Evolutionary conservation across 2,797 vertebrate genomes (phyloP), one percentile per base, ranked within the genome.

Genomic region (Pempheris klunzingeri): DNA sequence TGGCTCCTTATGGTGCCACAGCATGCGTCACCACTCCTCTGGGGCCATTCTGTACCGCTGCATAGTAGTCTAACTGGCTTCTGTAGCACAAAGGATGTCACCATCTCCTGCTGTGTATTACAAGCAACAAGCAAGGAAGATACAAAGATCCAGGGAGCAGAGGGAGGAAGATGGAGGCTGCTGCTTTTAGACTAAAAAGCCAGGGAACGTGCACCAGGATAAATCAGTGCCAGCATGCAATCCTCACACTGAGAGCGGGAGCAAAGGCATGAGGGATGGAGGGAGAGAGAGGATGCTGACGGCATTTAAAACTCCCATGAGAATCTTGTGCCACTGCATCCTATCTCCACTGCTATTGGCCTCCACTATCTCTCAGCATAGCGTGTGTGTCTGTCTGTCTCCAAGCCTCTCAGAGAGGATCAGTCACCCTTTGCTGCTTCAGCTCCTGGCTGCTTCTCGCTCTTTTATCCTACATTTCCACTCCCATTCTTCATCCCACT

Each of bases 371-470:
- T 83, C 80, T 87, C 78, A 78, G 81, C 71, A 43, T 83, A 72
- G 87, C 72, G 60, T 89, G 87, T 81, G 81, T 90, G 85, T 84
- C 80, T 82, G 79, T 86, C 85, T 87, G 75, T 92, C 83, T 92
- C 80, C 81, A 87, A 92, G 88, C 89, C 86, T 86, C 89, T 93
- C 82, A 81, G 92, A 91, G 90, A 83, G 83, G 93, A 94, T 94
- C 94, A 95, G 93, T 94, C 92, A 90, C 90, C 92, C 90, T 92
- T 89, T 94, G 93, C 93, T 93, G 92, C 90, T 93, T 94, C 91
- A 95, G 94, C 93, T 91, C 71, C 87, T 86, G 80, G 77, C 86
- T 86, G 80, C 87, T 85, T 85, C 80, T 78, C 84, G 85, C 64
- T 82, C 77, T 71, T 82, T 84, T 80, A 79, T 85, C 69, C 76